phyloP scores from a whole-genome alignment of 1,140 invertebrate species.

The Pectinophora gossypiella region DNA sequence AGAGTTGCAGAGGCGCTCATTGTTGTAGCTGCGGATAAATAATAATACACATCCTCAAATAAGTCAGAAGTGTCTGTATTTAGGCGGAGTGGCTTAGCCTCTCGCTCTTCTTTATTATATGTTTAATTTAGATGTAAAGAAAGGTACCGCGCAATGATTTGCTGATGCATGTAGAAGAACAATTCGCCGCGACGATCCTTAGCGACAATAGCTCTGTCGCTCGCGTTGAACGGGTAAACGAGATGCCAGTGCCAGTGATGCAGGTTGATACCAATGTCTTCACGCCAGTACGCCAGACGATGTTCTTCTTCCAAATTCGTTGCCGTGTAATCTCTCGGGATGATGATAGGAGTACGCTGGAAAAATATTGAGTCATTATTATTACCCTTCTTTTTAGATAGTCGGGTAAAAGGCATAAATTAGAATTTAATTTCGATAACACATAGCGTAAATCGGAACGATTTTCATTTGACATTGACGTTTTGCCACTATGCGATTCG shows the following conservation, averaged over 20 bases:
- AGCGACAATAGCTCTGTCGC: conserved; percentile 70
- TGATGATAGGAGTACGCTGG: conserved; percentile 75
- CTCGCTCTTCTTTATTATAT: no score
- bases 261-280: conserved; percentile 79
- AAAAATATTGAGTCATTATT: conserved; percentile 20
- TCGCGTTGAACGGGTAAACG: conserved; percentile 77
- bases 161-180: conserved; percentile 86
- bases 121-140: no score
- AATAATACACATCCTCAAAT: no score
- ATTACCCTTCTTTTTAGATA: no score
- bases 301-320: conserved; percentile 81
- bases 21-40: conserved; percentile 77
- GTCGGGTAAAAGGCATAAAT: no score
- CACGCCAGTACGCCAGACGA: conserved; percentile 80
- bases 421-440: not conserved
- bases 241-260: conserved; percentile 88
- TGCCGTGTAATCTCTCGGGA: conserved; percentile 80
- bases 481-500: no score
- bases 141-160: conserved; percentile 76
- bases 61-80: no score
- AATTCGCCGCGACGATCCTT: conserved; percentile 84
- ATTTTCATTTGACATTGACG: no score
- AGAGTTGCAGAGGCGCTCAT: conserved; percentile 76
- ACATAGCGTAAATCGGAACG: conserved; percentile 14
- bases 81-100: no score